phyloP scores from a whole-genome alignment of 2,888 invertebrate genomes.

The Trissonchulus sp. region DNA sequence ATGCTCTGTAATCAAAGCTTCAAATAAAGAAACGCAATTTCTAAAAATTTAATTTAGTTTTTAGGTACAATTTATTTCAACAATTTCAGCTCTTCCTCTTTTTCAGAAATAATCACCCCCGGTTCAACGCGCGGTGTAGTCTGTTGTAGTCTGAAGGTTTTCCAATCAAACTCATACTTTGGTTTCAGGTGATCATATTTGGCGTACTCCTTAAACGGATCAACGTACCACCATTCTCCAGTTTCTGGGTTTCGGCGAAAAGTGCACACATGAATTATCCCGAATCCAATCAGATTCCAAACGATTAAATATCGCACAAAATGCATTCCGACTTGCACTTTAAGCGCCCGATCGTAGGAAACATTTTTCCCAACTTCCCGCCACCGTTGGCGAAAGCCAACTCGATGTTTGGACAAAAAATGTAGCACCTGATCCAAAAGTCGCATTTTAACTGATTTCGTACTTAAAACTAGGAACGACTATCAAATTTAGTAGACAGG shows the following conservation, averaged over 20 bases:
- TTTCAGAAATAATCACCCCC: too few relatives aligned
- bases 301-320: background rate
- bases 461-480: too few relatives aligned
- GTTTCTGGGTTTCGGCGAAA: background rate
- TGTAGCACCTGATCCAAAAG: background rate
- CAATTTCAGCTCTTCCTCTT: too few relatives aligned
- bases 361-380: background rate
- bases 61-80: too few relatives aligned
- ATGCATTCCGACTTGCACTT: background rate
- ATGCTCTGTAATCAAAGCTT: too few relatives aligned
- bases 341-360: background rate
- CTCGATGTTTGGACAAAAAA: background rate
- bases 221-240: background rate
- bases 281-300: background rate
- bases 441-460: too few relatives aligned
- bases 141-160: background rate
- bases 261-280: background rate
- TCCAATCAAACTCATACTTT: background rate
- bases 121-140: background rate
- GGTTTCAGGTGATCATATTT: background rate
- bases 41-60: too few relatives aligned
- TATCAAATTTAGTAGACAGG: slow-evolving; percentile 39
- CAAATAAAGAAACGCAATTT: too few relatives aligned
- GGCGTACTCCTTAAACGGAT: background rate
- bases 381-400: background rate